Conservation (phyloP, 2,113 vertebrate genomes). For the Oophaga pumilio region DNA sequence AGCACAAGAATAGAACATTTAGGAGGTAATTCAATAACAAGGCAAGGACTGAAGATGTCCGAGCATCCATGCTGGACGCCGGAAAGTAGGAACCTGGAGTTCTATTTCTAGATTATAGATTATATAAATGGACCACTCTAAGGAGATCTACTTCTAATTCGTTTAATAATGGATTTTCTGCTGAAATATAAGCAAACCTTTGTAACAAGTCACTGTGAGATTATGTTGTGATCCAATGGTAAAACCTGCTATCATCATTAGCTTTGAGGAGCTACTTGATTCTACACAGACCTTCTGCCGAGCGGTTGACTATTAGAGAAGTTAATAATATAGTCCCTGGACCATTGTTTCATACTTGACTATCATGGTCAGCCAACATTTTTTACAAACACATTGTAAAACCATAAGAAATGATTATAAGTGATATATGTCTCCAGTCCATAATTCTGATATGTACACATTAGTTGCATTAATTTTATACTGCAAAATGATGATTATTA, state of each 20-base stretch:
- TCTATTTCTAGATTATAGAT: not conserved
- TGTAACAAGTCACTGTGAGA: not conserved
- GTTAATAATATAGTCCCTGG: too few relatives aligned
- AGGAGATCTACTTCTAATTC: not conserved
- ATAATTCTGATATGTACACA: too few relatives aligned
- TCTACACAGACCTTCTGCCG: not conserved
- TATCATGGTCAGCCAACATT: too few relatives aligned
- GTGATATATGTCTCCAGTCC: too few relatives aligned
- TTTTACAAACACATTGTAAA: too few relatives aligned
- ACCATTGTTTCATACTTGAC: too few relatives aligned
- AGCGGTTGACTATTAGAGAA: not conserved
- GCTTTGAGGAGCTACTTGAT: not conserved
- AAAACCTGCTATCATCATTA: not conserved
- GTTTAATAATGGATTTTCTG: not conserved
- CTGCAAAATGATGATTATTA: too few relatives aligned
- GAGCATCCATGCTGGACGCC: not conserved
- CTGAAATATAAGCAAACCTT: not conserved
- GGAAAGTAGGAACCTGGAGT: not conserved
- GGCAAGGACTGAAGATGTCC: not conserved
- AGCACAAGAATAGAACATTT: constrained; percentile 35
- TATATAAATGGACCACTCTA: not conserved
- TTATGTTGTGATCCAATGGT: not conserved
- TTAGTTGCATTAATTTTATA: too few relatives aligned
- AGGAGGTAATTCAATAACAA: constrained; percentile 25
- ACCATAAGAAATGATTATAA: too few relatives aligned